These are phyloP conservation scores for Callocephalon fimbriatum DNA, from an alignment of 2,113 vertebrate genomes.

Conservation along the genomic window DNA sequence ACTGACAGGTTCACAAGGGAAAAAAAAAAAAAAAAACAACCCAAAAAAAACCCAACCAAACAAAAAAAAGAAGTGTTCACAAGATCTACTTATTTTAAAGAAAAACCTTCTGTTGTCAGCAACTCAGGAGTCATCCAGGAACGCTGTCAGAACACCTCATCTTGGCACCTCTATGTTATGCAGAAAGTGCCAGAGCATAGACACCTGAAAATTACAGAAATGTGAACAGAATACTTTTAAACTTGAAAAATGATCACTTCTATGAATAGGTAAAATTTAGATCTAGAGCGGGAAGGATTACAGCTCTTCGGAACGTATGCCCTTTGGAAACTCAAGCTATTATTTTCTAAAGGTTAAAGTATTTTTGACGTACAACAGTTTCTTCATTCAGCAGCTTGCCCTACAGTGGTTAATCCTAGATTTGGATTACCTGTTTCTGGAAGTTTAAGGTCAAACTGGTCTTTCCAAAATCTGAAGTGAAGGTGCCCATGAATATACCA, in stretches of 20 bases:
- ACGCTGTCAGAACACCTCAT: neutral
- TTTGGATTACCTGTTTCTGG: conserved; percentile 42
- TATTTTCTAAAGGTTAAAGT: conserved; percentile 70
- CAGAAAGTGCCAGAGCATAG: neutral
- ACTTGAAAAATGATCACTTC: conserved; percentile 24
- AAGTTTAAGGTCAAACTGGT: conserved; percentile 65
- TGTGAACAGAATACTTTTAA: neutral
- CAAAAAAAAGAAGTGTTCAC: neutral
- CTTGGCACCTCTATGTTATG: neutral
- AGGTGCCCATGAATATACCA: conserved; percentile 67
- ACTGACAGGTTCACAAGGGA: neutral
- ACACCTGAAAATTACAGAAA: neutral
- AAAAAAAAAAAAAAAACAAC: neutral
- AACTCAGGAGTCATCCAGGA: neutral
- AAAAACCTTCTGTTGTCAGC: neutral
- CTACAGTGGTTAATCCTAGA: conserved; percentile 7
- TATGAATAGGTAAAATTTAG: conserved; percentile 34
- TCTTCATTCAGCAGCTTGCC: conserved; percentile 31
- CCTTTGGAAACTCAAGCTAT: conserved; percentile 63
- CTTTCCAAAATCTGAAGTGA: conserved; percentile 72
- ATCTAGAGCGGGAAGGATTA: neutral
- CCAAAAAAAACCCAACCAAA: no score
- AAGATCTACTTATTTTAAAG: neutral
- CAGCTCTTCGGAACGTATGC: conserved; percentile 19
- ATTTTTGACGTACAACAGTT: conserved; percentile 58